These are phyloP conservation scores for Oncorhynchus kisutch DNA, from an alignment of 2,113 vertebrate genomes.

Conservation along the genomic window DNA sequence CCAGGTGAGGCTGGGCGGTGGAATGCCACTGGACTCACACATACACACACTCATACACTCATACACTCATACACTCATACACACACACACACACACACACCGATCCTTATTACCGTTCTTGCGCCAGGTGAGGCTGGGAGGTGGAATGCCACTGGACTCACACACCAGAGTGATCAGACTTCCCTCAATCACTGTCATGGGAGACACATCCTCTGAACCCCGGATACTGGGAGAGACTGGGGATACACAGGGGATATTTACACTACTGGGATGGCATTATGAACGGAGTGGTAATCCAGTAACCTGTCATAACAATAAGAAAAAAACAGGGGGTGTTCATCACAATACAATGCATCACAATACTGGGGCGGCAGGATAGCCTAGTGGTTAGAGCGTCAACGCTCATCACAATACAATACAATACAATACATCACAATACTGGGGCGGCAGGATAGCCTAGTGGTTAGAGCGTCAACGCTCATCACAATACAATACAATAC, in stretches of 20 bases:
- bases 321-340: constrained; percentile 44
- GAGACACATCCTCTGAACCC: constrained; percentile 77
- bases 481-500: no score
- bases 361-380: no score
- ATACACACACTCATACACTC: background rate
- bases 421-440: no score
- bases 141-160: constrained; percentile 93
- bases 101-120: constrained; percentile 79
- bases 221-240: constrained; percentile 86
- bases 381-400: no score
- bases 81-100: background rate
- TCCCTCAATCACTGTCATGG: constrained; percentile 85
- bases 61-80: accelerated
- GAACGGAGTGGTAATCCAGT: background rate
- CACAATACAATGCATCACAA: background rate
- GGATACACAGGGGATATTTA: background rate
- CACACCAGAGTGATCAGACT: constrained; percentile 84
- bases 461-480: no score
- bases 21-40: constrained; percentile 84
- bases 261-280: background rate
- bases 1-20: constrained; percentile 89
- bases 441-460: no score
- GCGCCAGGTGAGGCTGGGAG: constrained; percentile 87
- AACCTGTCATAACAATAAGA: constrained; percentile 47
- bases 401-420: no score